Percentiles rank a stretch among this genome's conserved stretches.
These are phyloP conservation scores for Chironomus riparius DNA, from an alignment of 2,888 invertebrate genomes.

Conservation along the genomic window DNA sequence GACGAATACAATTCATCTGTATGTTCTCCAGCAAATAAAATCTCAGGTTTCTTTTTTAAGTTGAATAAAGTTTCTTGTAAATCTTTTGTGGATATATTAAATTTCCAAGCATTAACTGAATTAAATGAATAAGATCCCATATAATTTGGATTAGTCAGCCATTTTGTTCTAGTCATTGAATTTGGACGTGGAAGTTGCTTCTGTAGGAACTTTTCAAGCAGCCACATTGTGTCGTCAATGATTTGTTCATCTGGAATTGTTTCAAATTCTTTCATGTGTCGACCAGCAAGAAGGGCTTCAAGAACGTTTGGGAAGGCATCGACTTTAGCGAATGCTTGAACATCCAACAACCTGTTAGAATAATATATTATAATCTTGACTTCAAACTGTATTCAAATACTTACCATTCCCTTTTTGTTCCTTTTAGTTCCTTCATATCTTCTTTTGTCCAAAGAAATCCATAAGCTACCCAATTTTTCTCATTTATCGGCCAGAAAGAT, in stretches of 20 bases:
- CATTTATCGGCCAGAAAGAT: conserved; percentile 50
- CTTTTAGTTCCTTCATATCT: conserved; percentile 34
- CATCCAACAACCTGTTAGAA: conserved; percentile 44
- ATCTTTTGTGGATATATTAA: conserved; percentile 32
- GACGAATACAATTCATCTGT: conserved; percentile 51
- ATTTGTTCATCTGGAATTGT: conserved; percentile 44
- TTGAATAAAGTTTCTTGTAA: conserved; percentile 40
- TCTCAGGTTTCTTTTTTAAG: conserved; percentile 37
- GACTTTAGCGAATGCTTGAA: conserved; percentile 57
- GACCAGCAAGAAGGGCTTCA: conserved; percentile 58
- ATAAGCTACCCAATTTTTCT: conserved; percentile 32
- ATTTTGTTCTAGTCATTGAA: conserved; percentile 41
- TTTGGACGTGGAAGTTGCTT: conserved; percentile 35
- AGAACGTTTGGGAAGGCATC: conserved; percentile 46
- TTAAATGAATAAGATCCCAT: conserved; percentile 52
- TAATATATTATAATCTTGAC: too few relatives aligned
- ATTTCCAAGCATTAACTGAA: conserved; percentile 44
- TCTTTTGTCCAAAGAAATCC: conserved; percentile 32
- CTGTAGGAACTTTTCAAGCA: conserved; percentile 47
- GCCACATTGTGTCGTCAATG: conserved; percentile 43
- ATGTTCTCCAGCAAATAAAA: conserved; percentile 47
- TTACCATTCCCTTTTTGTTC: not conserved
- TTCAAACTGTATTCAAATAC: too few relatives aligned
- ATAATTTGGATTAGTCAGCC: conserved; percentile 33
- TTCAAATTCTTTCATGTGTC: conserved; percentile 51